Evolutionary conservation across 2,113 vertebrate genomes (phyloP), one percentile per base, ranked within the genome.

Genomic region (Vireo altiloquus): DNA sequence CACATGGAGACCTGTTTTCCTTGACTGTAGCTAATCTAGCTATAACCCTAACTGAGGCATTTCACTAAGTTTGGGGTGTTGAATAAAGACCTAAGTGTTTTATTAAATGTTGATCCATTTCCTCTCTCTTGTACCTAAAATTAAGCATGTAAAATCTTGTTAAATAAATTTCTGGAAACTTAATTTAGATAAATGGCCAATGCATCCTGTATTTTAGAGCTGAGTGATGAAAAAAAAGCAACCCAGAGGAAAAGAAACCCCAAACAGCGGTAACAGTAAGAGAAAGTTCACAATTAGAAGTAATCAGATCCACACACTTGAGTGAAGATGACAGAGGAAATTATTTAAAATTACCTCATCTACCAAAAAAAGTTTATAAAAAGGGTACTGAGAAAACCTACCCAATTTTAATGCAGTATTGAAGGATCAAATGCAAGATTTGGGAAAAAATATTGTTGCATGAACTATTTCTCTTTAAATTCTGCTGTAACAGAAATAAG

Each of bases 211-310:
- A 53, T 82, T 77, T 65, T 35, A 54, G 15, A 60, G 4, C 3
- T 59, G 12, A 40, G 9, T 69, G 56, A 53, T 3, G n/a, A n/a
- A 39, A 80, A 47, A 75, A 22, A 6, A 12, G 4, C 4, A 54
- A 40, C 6, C 7, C 24, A 21, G 12, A 33, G 50, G 7, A 44
- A 39, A 5, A 39, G 28, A 25, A 35, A 11, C 1, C 5, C 0
- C 9, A 27, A 80, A 37, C 5, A 30, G 2, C 8, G 31, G 3
- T 30, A 44, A 57, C 14, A 59, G 44, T 25, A 42, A 35, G 14
- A 35, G 30, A 31, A 10, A 33, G 9, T 21, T 30, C 13, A 30
- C 7, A 57, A 11, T 30, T 63, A 31, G 13, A 75, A 5, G 2
- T 35, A 42, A 70, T 66, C 7, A 57, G 42, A 71, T 33, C 28